These are phyloP conservation scores for Coptodon rendalli DNA, from an alignment of 2,113 vertebrate species.

Conservation along the genomic window DNA sequence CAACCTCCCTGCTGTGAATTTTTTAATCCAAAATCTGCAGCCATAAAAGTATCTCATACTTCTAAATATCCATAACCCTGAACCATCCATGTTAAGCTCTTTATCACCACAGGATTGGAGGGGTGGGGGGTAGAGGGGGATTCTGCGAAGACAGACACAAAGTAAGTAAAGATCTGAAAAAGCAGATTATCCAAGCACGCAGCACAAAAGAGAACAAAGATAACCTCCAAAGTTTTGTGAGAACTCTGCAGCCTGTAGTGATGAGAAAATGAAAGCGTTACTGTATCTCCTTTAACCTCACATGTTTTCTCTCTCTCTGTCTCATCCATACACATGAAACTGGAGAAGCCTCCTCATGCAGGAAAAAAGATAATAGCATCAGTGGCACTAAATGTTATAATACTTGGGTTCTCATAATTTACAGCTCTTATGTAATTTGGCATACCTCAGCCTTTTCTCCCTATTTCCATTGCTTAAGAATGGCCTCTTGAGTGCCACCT, in stretches of 20 bases:
- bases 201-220: not conserved
- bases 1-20: not conserved
- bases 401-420: not conserved
- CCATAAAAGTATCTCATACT: slow-evolving; percentile 32
- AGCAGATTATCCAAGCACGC: not conserved
- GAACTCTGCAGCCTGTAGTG: not conserved
- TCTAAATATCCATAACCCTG: slow-evolving; percentile 41
- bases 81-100: slow-evolving; percentile 41
- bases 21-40: slow-evolving; percentile 22
- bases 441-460: not conserved
- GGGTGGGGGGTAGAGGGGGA: not conserved
- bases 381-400: not conserved
- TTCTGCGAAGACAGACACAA: not conserved
- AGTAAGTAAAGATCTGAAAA: not conserved
- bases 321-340: not conserved
- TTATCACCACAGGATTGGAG: slow-evolving; percentile 47
- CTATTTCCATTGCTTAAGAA: not conserved
- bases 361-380: not conserved
- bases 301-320: not conserved
- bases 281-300: slow-evolving; percentile 17
- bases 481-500: not conserved
- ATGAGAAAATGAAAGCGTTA: not conserved
- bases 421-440: not conserved
- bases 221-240: not conserved
- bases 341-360: not conserved